A percentile compares a stretch with the other conserved stretches of the same genome.
Evolutionary conservation across 1,140 invertebrate species (phyloP).

Genomic region (Diprion similis): DNA sequence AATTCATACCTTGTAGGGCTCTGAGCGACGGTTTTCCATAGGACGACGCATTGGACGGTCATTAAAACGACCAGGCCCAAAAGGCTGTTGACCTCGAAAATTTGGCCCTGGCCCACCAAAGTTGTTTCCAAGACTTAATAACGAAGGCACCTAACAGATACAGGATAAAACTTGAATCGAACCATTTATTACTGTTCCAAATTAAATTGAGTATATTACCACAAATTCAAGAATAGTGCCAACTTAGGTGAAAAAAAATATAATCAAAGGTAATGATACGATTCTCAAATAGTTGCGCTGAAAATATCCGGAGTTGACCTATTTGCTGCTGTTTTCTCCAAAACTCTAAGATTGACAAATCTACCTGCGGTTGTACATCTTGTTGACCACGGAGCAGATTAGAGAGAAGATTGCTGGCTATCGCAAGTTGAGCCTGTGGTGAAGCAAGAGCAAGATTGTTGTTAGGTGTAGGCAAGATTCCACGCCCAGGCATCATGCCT

Average conservation of each 20-base stretch:
- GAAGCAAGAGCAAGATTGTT: slow-evolving; percentile 58
- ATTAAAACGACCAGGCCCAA: slow-evolving; percentile 52
- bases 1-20: slow-evolving; percentile 60
- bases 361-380: slow-evolving; percentile 55
- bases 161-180: background rate
- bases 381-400: slow-evolving; percentile 59
- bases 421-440: slow-evolving; percentile 58
- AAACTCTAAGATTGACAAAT: too few species aligned
- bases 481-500: slow-evolving; percentile 61
- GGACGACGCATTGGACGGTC: slow-evolving; percentile 49
- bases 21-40: slow-evolving; percentile 56
- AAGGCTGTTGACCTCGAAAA: slow-evolving; percentile 53
- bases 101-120: slow-evolving; percentile 52
- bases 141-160: slow-evolving; percentile 52
- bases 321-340: too few species aligned
- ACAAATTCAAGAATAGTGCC: slow-evolving; percentile 11
- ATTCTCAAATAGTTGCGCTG: too few species aligned
- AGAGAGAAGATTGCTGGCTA: slow-evolving; percentile 59
- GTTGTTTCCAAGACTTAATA: slow-evolving; percentile 56
- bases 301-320: too few species aligned
- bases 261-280: too few species aligned
- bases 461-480: slow-evolving; percentile 57
- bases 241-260: slow-evolving; percentile 19
- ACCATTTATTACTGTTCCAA: background rate
- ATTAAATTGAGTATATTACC: slow-evolving; percentile 11